Evolutionary conservation across 1,140 invertebrate species (phyloP), one percentile per base, ranked within the genome.

Genomic region (Reticulitermes speratus): DNA sequence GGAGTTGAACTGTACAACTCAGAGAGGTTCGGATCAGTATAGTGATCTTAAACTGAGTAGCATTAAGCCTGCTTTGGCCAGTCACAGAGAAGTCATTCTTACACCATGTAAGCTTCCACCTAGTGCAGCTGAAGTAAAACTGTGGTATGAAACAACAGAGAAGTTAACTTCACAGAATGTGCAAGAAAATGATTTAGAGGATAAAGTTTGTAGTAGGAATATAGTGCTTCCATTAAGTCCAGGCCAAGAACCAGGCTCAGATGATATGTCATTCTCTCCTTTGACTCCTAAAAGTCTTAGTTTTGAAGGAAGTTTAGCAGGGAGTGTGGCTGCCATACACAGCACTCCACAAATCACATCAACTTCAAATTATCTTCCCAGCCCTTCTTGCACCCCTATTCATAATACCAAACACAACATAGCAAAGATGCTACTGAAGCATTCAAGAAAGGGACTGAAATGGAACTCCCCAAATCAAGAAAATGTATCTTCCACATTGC

Each of bases 61-160:
- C 32, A 44, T 85, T 32, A 85, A 82, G 30, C 45, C 85, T n/a
- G 85, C 59, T 25, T 85, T 85, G 45, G 85, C 52, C n/a, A 38
- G 85, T 65, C 25, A 85, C 44, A 38, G 85, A 75, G 85, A 82
- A 81, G 55, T 59, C 16, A 12, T 81, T 19, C 25, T 85, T 82
- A 85, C 55, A 12, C 52, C 59, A 14, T 44, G 59, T 85, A 69
- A 30, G n/a, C 23, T 32, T 23, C 55, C 85, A 0, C 85, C 85
- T 9, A 69, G 30, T 69, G 44, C 75, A 44, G 23, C n/a, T 65
- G 59, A 85, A 23, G 75, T 85, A 23, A 82, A 44, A 25, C n/a
- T 75, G 32, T 85, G 85, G 85, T 9, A 44, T 38, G 14, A 75
- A 48, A 32, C 16, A 85, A 44, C 59, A 32, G 6, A 85, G 38